Evolutionary conservation across 2,113 vertebrate genomes (phyloP).

Genomic region (Gambusia affinis): DNA sequence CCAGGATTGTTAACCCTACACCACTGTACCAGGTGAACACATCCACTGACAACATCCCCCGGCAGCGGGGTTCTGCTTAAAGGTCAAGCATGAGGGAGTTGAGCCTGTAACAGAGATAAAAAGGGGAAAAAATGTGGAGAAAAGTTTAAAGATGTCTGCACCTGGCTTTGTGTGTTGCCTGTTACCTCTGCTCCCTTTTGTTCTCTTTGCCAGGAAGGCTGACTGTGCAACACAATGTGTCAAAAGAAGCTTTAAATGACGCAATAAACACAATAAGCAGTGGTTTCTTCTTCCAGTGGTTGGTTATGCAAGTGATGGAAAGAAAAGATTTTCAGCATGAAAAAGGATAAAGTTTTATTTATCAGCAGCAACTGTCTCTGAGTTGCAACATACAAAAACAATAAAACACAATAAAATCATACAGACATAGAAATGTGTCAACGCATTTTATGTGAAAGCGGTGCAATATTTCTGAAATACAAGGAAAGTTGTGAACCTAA

Average conservation of each 20-base stretch:
- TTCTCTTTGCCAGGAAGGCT: constrained; percentile 46
- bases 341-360: neutral
- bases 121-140: neutral
- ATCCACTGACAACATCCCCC: constrained; percentile 36
- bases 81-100: constrained; percentile 8
- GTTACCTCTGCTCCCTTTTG: constrained; percentile 15
- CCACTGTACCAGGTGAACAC: constrained; percentile 6
- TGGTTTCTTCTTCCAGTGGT: neutral
- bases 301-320: neutral
- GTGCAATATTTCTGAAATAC: no score
- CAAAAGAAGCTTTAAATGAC: neutral
- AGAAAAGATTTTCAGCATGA: no score
- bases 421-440: neutral
- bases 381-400: neutral
- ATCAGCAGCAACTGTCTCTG: neutral
- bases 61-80: neutral
- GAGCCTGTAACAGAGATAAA: constrained; percentile 29
- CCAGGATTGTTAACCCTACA: constrained; percentile 51
- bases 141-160: constrained; percentile 10
- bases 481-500: no score
- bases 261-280: neutral
- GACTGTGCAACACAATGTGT: constrained; percentile 5
- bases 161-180: no score
- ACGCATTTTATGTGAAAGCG: neutral
- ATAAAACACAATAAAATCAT: neutral